Conservation (phyloP, 2,113 vertebrate genomes). For the human (Homo sapiens) region GRCh38 chr1:102608001-102608500, state of each 20-base stretch:
- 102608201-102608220: neutral
- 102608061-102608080: neutral
- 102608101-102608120: neutral
- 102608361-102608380: neutral
- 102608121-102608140: neutral
- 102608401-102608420: neutral
- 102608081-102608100: neutral
- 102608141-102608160: neutral
- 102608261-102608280: neutral
- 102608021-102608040: neutral
- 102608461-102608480: neutral
- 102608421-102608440: neutral
- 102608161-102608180: neutral
- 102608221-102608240: neutral
- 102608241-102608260: neutral
- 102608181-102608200: neutral
- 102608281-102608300: neutral
- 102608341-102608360: neutral
- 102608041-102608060: neutral
- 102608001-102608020: neutral
- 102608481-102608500: neutral
- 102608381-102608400: neutral
- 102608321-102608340: neutral
- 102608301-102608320: neutral
- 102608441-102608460: neutral